Percentiles rank a stretch among this genome's conserved stretches.
phyloP scores from a whole-genome alignment of 2,797 vertebrate genomes.

The Hydrolagus colliei region DNA sequence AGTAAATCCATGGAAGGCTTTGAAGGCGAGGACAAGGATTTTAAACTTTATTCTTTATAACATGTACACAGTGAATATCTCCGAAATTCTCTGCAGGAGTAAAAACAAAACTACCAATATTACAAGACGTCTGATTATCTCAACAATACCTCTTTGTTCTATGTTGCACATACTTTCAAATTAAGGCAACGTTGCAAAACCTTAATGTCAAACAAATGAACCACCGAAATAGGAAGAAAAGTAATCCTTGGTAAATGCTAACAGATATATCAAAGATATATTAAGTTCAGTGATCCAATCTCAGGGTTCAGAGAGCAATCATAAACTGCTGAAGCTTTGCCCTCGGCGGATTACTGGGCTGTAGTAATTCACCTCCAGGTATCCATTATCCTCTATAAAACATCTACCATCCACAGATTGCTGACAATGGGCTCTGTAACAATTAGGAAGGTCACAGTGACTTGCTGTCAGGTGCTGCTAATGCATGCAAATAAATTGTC shows the following conservation, averaged over 20 bases:
- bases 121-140: not conserved
- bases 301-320: constrained; percentile 6
- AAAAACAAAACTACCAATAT: not conserved
- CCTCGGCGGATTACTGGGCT: constrained; percentile 13
- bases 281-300: constrained; percentile 20
- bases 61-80: not conserved
- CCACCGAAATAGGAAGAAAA: not conserved
- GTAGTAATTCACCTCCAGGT: constrained; percentile 18
- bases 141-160: not conserved
- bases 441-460: constrained; percentile 22
- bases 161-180: not conserved
- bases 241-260: not conserved
- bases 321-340: not conserved
- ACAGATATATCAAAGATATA: constrained; percentile 9
- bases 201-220: not conserved
- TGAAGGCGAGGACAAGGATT: too few species aligned
- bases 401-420: not conserved
- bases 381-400: constrained; percentile 10
- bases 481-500: constrained; percentile 19
- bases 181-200: not conserved
- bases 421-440: constrained; percentile 10
- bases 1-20: too few species aligned
- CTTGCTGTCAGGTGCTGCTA: not conserved
- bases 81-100: too few species aligned
- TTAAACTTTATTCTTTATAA: too few species aligned